Conservation (phyloP, 2,888 invertebrate species). For the Zootermopsis nevadensis region DNA sequence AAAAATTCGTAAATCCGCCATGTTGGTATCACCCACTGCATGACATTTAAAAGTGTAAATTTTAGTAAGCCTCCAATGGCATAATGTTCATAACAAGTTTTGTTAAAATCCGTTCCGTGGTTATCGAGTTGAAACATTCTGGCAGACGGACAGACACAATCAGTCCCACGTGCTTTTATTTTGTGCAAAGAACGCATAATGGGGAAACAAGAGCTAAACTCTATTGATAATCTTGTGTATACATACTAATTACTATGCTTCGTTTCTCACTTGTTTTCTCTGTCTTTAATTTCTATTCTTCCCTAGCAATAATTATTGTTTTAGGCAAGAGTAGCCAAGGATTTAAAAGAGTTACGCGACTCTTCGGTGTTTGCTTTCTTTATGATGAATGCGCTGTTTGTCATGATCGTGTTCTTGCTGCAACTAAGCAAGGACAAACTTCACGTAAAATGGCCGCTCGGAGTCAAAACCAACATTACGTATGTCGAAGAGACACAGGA, state of each 20-base stretch:
- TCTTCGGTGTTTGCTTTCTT: slow-evolving; percentile 76
- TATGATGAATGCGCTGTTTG: slow-evolving; percentile 82
- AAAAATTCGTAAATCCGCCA: too few relatives aligned
- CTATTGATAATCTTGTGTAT: background rate
- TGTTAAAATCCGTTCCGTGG: too few relatives aligned
- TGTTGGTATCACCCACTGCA: too few relatives aligned
- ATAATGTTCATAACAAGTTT: too few relatives aligned
- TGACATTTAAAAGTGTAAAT: too few relatives aligned
- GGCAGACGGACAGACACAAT: too few relatives aligned
- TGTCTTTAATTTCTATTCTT: background rate
- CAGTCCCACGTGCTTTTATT: too few relatives aligned
- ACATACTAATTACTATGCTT: background rate
- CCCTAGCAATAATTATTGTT: slow-evolving; percentile 44
- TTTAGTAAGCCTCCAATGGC: too few relatives aligned
- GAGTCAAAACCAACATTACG: slow-evolving; percentile 67
- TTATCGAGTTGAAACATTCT: too few relatives aligned
- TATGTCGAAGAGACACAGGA: slow-evolving; percentile 62
- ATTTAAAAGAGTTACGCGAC: slow-evolving; percentile 73
- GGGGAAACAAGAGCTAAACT: background rate
- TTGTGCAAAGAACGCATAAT: too few relatives aligned
- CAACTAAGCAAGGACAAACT: slow-evolving; percentile 78
- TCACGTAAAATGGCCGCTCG: slow-evolving; percentile 76
- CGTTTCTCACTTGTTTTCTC: slow-evolving; percentile 12
- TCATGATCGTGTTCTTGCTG: slow-evolving; percentile 77
- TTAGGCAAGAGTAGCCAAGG: slow-evolving; percentile 61